A percentile compares a stretch with the other conserved stretches of the same genome.
phyloP scores from a whole-genome alignment of 2,113 vertebrate genomes.

The Tor tambroides region DNA sequence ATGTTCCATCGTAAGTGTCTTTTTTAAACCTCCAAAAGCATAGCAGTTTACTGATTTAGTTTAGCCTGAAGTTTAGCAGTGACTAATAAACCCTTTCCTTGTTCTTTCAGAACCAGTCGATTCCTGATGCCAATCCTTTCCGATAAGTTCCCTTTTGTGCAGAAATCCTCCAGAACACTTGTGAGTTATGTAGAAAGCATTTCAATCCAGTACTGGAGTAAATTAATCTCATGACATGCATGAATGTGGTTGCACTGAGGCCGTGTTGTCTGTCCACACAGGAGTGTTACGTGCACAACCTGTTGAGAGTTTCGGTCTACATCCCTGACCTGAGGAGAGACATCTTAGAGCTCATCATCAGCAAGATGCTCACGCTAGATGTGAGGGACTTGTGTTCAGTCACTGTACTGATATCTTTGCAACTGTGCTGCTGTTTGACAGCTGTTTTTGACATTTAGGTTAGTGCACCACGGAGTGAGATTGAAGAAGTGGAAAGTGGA shows the following conservation, averaged over 20 bases:
- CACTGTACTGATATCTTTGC: background rate
- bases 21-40: background rate
- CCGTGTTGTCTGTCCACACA: constrained; percentile 59
- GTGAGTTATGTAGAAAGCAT: constrained; percentile 73
- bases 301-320: constrained; percentile 85
- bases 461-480: constrained; percentile 82
- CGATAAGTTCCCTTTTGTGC: constrained; percentile 90
- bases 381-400: constrained; percentile 75
- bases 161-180: constrained; percentile 91
- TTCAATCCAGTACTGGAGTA: background rate
- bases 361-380: constrained; percentile 89
- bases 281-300: constrained; percentile 97
- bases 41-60: no score
- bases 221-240: background rate
- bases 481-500: constrained; percentile 84
- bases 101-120: constrained; percentile 80
- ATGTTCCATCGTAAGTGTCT: constrained; percentile 93
- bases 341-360: constrained; percentile 86
- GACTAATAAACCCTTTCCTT: no score
- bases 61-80: no score
- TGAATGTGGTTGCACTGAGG: constrained; percentile 1
- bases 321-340: constrained; percentile 85
- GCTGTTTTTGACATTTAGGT: constrained; percentile 76
- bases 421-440: background rate
- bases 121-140: constrained; percentile 92